Base-by-base conservation (phyloP, 2,797 vertebrate genomes). In the Siniperca undulata region DNA sequence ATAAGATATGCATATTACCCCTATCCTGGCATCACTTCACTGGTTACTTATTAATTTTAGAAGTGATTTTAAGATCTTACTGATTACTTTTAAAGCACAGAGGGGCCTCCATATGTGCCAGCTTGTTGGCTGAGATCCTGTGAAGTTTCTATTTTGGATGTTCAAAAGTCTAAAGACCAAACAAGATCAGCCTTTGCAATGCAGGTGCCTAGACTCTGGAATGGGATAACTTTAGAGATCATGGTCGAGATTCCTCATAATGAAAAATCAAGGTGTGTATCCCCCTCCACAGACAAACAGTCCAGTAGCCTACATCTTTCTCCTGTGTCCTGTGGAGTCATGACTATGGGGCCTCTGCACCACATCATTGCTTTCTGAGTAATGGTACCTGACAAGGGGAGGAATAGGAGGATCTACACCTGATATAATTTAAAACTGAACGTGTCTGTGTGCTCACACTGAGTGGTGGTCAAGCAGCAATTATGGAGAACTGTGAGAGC, bases 51-150 rank as follows among this genome's bases (percentile, higher is more conserved):
- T 69, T 48, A 11, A 82, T 70, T 66, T 71, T 56, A 58, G 60
- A 83, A 78, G 53, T 48, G 14, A 68, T 24, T 69, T 79, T 58
- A 70, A 59, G 27, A 77, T 74, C 42, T 64, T 27, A 50, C 27
- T 58, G n/a, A 81, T 73, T 59, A 76, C 58, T 79, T 78, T 77
- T 44, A 66, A 78, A 86, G 38, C 69, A 77, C 52, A 22, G 7
- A 42, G 53, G 52, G n/a, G 40, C 48, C 16, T 75, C 44, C 38
- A 40, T 40, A 24, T 62, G 16, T 61, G 30, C 34, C 42, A 66
- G 40, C n/a, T 60, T 42, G n/a, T 56, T 65, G 65, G 50, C 34
- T 38, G 58, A 74, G 76, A 67, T 69, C 52, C 62, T 78, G 61
- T 52, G 65, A 82, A 60, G 44, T 20, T 61, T 36, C 17, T 24